Base-by-base conservation (phyloP, 2,113 vertebrate species). In the Xiphophorus hellerii region DNA sequence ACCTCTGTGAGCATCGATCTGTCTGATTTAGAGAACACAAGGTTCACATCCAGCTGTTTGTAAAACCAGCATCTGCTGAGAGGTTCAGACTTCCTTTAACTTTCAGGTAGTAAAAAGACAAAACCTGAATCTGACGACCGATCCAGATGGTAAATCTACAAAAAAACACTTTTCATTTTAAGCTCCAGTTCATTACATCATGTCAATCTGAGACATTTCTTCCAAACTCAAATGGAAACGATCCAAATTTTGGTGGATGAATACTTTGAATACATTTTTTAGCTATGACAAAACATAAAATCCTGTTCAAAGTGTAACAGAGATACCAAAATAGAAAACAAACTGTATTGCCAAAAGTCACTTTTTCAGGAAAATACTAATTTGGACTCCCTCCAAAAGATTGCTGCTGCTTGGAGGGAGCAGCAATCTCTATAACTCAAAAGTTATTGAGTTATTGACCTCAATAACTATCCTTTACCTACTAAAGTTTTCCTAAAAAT, bases 11-110 rank as follows among this genome's bases (percentile, higher is more conserved):
- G 30, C 20, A 42, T 66, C 35, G 0, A 39, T 25, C 28, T n/a
- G 61, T 76, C 29, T 62, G 62, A 66, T 62, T 51, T 31, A n/a
- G 5, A 30, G 71, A 31, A 68, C 27, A 69, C 15, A 27, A 5
- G 1, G 10, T 69, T 58, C 37, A 22, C 1, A 14, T 33, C 66
- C 25, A 67, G 13, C 25, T 71, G 17, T 4, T 29, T 20, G 6
- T 37, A 0, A 39, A 54, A 37, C 4, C n/a, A 62, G 3, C 11
- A 37, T 29, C 14, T 30, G 28, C 39, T 72, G 20, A 62, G 10
- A 28, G 6, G 5, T 61, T 9, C 1, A 6, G 4, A 2, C 25
- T 28, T 14, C 4, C 3, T 22, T 31, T 10, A 54, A 25, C 51
- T 2, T 37, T 12, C 33, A 51, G 17, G 48, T 20, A 6, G 4